Base-by-base conservation (phyloP, 2,797 vertebrate species). In the Odontamblyopus rebecca region DNA sequence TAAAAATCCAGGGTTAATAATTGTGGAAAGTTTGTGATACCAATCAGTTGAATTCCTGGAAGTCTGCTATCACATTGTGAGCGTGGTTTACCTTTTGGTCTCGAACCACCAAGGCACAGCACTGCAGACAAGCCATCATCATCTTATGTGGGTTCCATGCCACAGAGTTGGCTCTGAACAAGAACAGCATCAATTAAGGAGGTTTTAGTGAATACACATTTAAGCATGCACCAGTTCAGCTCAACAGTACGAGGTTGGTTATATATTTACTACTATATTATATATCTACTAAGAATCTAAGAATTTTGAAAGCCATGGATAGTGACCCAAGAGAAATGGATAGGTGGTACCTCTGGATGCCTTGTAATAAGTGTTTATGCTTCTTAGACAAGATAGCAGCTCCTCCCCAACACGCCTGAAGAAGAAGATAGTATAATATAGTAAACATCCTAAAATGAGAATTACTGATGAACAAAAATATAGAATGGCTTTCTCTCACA, bases 91-190 rank as follows among this genome's bases (percentile, higher is more conserved):
- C 94, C 50, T 89, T 93, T 80, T 86, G 94, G 85, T 95, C 94
- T 85, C 93, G 93, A 75, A 96, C 92, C 44, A 96, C 88, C 56
- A 96, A 93, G 72, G 95, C 95, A 67, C 92, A 96, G 86, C 95
- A 96, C 84, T 96, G 95, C 76, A 96, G 91, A 67, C 94, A 92
- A 2, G 94, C 93, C 94, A 95, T 94, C 70, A 97, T 83, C 96
- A 96, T 96, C 87, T 95, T 96, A 84, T 95, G 95, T 29, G 95
- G 95, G 88, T 96, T 96, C 95, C 95, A 96, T 65, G 95, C 94
- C 4, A 96, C 95, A 6, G 95, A 96, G 85, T 94, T 87, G 35
- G 93, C 94, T 83, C 95, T 96, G 69, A 60, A 56, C 67, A 71
- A 23, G 62, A n/a, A 32, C n/a, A 75, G 50, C 60, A 53, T 27